These are phyloP conservation scores for Pristionchus fissidentatus DNA, from an alignment of 2,888 invertebrate genomes.

Conservation along the genomic window DNA sequence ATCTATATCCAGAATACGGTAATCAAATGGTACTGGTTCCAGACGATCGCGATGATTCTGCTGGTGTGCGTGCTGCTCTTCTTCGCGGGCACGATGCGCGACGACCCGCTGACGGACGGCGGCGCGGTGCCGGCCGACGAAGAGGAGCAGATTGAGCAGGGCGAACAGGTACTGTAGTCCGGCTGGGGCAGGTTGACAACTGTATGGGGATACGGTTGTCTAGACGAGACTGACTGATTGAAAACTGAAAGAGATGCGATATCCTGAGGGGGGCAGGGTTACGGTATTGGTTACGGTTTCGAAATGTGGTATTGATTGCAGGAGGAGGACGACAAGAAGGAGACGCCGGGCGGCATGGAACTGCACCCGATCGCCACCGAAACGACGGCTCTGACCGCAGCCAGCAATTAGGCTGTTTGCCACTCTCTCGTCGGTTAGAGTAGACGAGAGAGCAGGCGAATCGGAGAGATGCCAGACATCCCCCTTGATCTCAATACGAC, in stretches of 20 bases:
- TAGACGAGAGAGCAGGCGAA: background rate
- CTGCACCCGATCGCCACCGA: conserved; percentile 30
- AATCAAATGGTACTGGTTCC: conserved; percentile 48
- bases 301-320: background rate
- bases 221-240: background rate
- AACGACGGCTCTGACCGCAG: conserved; percentile 18
- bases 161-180: conserved; percentile 21
- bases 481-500: background rate
- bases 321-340: background rate
- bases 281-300: no score
- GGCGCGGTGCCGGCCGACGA: background rate
- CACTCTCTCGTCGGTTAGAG: background rate
- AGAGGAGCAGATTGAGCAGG: background rate
- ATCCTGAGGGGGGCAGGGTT: background rate
- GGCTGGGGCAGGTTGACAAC: background rate
- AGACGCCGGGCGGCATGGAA: background rate
- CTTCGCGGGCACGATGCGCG: conserved; percentile 59
- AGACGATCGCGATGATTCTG: conserved; percentile 69
- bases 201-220: background rate
- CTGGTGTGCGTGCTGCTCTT: conserved; percentile 70
- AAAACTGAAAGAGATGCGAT: background rate
- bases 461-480: background rate
- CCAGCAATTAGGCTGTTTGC: background rate
- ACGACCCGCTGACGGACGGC: conserved; percentile 55
- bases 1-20: background rate